Base-by-base conservation (phyloP, 2,113 vertebrate genomes). In the Sinocyclocheilus grahami region DNA sequence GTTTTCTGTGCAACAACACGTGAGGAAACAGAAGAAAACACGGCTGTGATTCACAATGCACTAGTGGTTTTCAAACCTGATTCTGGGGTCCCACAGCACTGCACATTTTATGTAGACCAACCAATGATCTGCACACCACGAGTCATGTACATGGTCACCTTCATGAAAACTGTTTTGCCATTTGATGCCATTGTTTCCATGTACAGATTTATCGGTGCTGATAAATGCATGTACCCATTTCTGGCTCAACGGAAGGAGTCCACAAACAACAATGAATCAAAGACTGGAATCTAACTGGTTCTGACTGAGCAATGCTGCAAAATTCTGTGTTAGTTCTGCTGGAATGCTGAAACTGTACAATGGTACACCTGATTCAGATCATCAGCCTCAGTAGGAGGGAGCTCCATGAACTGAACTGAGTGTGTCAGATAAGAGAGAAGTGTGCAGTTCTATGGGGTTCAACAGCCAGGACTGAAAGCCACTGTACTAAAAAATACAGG, bases 211-310 rank as follows among this genome's bases (percentile, higher is more conserved):
- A 90, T 97, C 77, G 96, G 97, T 90, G 97, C 96, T 0, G 96
- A 97, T 92, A 97, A 97, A 90, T 97, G 96, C 90, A 97, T 97
- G 96, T 96, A 97, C 90, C 96, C 96, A 46, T 97, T 97, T 90
- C 95, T 97, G 7, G 96, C 96, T 83, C 96, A 97, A 42, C 93
- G 95, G 84, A 96, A 97, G 87, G 95, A 97, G 90, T 48, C 46
- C 46, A 12, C 10, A 12, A 48, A 48, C 94, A 97, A 97, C 93
- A 97, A 97, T 42, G 95, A 97, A 92, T 94, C 95, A 1, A 96
- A 97, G 92, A 95, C 95, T 51, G 18, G 46, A 12, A 83, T 48
- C 22, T 90, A 79, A 65, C 69, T 75, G 69, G 53, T 82, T 82
- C 37, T 10, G 67, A 55, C 20, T n/a, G 27, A 53, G 42, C 58